These are phyloP conservation scores for Anableps anableps DNA, from an alignment of 2,797 vertebrate species.

Conservation along the genomic window DNA sequence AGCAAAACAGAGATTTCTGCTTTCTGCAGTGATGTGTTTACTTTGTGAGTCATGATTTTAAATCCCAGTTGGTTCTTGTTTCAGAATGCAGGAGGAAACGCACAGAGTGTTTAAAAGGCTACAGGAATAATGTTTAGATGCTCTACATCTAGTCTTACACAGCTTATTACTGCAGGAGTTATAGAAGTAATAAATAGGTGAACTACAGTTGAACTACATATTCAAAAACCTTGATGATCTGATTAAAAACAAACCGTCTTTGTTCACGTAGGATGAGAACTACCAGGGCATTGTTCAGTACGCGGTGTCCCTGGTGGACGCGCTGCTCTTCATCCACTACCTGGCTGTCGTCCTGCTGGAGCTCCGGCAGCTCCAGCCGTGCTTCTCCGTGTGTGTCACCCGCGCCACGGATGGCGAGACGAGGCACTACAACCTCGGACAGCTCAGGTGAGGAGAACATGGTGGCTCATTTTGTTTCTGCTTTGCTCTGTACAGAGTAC, in stretches of 20 bases:
- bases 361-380: slow-evolving; percentile 91
- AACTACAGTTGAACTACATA: background rate
- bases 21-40: slow-evolving; percentile 41
- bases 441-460: slow-evolving; percentile 85
- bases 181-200: background rate
- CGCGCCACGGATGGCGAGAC: slow-evolving; percentile 92
- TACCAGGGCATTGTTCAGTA: slow-evolving; percentile 97
- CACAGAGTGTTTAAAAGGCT: slow-evolving; percentile 19
- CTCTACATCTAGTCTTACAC: slow-evolving; percentile 49
- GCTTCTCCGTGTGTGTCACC: slow-evolving; percentile 88
- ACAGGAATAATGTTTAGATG: slow-evolving; percentile 51
- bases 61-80: slow-evolving; percentile 37
- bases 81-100: slow-evolving; percentile 28
- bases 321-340: slow-evolving; percentile 97
- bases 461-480: background rate
- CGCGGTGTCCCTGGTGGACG: slow-evolving; percentile 93
- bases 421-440: slow-evolving; percentile 91
- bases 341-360: slow-evolving; percentile 94
- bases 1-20: slow-evolving; percentile 41
- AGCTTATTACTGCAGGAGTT: slow-evolving; percentile 1
- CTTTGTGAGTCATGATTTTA: slow-evolving; percentile 40
- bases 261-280: slow-evolving; percentile 80
- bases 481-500: background rate
- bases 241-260: background rate
- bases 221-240: background rate